Conservation (phyloP, 1,140 invertebrate species). For the Microplitis demolitor region DNA sequence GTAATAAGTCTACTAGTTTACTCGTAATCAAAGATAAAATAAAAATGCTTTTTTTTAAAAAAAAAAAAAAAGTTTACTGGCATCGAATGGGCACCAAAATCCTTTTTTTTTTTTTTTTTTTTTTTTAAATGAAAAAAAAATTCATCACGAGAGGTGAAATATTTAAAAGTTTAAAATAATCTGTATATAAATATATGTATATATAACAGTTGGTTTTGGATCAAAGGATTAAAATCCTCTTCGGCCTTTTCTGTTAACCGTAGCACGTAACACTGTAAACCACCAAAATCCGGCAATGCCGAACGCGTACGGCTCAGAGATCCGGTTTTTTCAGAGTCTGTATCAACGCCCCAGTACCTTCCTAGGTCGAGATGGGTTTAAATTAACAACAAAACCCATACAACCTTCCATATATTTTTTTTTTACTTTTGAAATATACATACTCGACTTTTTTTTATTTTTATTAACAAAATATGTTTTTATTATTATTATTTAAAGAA, state of each 20-base stretch:
- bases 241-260: conserved; percentile 8
- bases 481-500: no score
- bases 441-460: conserved; percentile 22
- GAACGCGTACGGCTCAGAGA: conserved; percentile 14
- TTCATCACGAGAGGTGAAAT: no score
- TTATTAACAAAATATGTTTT: neutral
- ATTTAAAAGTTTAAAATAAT: no score
- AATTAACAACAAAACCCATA: conserved; percentile 7
- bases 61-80: no score
- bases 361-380: neutral
- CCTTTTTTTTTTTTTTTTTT: no score
- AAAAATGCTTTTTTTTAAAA: no score
- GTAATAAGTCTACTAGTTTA: no score
- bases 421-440: neutral
- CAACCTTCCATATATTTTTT: neutral
- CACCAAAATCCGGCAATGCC: conserved; percentile 14
- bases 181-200: no score
- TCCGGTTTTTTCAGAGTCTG: conserved; percentile 8
- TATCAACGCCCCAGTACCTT: conserved; percentile 5
- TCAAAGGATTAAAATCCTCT: conserved; percentile 1
- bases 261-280: conserved; percentile 8
- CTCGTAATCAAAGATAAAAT: no score
- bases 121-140: no score
- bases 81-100: no score
- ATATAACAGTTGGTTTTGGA: neutral